Evolutionary conservation across 2,888 invertebrate species (phyloP).

Genomic region (Eledona agricola): DNA sequence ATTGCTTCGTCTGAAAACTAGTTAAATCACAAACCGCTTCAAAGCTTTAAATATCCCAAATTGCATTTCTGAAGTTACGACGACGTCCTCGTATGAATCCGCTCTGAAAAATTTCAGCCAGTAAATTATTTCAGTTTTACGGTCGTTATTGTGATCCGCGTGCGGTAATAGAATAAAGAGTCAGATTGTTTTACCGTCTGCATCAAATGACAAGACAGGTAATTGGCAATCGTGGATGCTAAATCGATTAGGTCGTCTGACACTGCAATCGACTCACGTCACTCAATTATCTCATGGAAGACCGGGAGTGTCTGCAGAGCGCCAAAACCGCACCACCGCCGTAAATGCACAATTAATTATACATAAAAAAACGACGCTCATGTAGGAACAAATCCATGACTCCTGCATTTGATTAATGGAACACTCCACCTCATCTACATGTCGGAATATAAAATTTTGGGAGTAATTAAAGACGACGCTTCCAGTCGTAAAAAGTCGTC

Average conservation of each 20-base stretch:
- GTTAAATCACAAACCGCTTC: too few relatives aligned
- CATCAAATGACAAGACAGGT: conserved; percentile 50
- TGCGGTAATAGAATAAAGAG: conserved; percentile 12
- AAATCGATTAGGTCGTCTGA: conserved; percentile 54
- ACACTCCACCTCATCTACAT: too few relatives aligned
- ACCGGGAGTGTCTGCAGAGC: not conserved
- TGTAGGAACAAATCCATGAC: too few relatives aligned
- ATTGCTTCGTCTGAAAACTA: too few relatives aligned
- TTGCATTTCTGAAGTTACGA: too few relatives aligned
- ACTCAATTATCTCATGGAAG: conserved; percentile 38
- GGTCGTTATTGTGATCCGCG: conserved; percentile 1
- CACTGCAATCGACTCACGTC: conserved; percentile 42
- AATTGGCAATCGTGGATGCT: conserved; percentile 55
- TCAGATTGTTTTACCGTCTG: conserved; percentile 12
- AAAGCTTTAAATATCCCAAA: too few relatives aligned
- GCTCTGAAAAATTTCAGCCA: not conserved
- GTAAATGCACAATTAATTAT: too few relatives aligned
- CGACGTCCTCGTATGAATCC: too few relatives aligned
- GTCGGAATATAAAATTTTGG: not conserved
- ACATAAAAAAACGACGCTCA: too few relatives aligned
- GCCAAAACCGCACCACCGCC: too few relatives aligned
- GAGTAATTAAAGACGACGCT: conserved; percentile 10
- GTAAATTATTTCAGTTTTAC: not conserved
- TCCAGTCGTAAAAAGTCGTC: conserved; percentile 15
- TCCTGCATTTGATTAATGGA: too few relatives aligned